These are phyloP conservation scores for Isaurus tuberculatus DNA, from an alignment of 92 coral and sea anemone species.

Conservation along the genomic window DNA sequence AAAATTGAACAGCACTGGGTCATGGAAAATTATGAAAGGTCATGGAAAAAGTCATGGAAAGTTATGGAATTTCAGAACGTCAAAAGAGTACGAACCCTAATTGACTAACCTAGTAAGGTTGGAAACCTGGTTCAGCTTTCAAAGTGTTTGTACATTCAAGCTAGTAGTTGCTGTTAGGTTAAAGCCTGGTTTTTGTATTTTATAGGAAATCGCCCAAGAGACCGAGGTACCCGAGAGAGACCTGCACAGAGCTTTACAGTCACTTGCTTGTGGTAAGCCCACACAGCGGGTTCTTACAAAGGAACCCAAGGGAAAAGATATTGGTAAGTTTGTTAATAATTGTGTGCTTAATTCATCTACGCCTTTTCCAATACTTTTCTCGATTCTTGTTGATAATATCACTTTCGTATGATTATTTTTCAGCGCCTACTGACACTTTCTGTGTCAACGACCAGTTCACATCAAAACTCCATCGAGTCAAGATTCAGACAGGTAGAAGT, in stretches of 20 bases:
- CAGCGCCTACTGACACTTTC: slow-evolving; percentile 86
- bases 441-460: slow-evolving; percentile 93
- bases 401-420: slow-evolving; percentile 22
- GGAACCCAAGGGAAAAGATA: slow-evolving; percentile 97
- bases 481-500: slow-evolving; percentile 92
- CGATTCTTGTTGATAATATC: neutral
- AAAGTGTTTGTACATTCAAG: too few relatives aligned
- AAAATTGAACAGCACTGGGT: too few relatives aligned
- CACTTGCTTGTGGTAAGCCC: slow-evolving; percentile 96
- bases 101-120: too few relatives aligned
- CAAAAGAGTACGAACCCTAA: too few relatives aligned
- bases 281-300: slow-evolving; percentile 92
- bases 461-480: slow-evolving; percentile 95
- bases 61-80: too few relatives aligned
- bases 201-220: slow-evolving; percentile 91
- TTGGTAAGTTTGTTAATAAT: slow-evolving; percentile 61
- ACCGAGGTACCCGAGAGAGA: slow-evolving; percentile 97
- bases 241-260: slow-evolving; percentile 92
- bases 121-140: too few relatives aligned
- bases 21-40: too few relatives aligned
- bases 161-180: too few relatives aligned
- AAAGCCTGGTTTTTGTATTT: neutral
- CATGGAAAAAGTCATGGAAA: too few relatives aligned
- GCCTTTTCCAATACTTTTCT: neutral
- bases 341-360: neutral